Evolutionary conservation across 2,113 vertebrate species (phyloP).

Genomic region (Peromyscus californicus): DNA sequence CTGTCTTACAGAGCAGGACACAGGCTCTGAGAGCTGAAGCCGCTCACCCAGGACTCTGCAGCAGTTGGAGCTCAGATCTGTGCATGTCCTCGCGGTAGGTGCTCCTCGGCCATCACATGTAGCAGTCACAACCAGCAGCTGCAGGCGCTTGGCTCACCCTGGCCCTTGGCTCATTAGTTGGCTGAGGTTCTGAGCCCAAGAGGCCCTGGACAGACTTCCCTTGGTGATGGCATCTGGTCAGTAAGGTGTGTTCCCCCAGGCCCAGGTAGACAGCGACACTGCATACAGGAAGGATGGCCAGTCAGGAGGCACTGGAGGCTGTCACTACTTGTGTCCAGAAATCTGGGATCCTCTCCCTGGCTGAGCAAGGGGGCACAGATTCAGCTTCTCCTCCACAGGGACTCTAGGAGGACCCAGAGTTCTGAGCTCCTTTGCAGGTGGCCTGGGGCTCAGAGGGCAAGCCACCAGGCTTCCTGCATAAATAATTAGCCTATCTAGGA

Average conservation of each 20-base stretch:
- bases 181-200: neutral
- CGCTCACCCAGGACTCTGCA: neutral
- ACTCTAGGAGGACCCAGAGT: constrained; percentile 78
- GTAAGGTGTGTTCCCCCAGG: neutral
- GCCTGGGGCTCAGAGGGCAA: constrained; percentile 69
- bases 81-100: rapidly evolving
- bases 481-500: constrained; percentile 39
- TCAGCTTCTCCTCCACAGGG: constrained; percentile 77
- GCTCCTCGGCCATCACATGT: rapidly evolving
- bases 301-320: neutral
- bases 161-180: neutral
- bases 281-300: neutral
- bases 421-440: constrained; percentile 38
- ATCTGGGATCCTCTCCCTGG: constrained; percentile 25
- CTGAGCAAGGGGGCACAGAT: constrained; percentile 76
- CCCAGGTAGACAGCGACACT: neutral
- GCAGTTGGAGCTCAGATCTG: neutral
- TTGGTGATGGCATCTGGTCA: neutral
- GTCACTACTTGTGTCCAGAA: too few relatives aligned
- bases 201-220: neutral
- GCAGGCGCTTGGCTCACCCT: rapidly evolving
- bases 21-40: neutral
- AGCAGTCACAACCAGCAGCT: neutral
- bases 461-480: rapidly evolving
- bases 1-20: neutral